These are phyloP conservation scores for Streblospio benedicti DNA, from an alignment of 1,140 invertebrate species.

Conservation along the genomic window DNA sequence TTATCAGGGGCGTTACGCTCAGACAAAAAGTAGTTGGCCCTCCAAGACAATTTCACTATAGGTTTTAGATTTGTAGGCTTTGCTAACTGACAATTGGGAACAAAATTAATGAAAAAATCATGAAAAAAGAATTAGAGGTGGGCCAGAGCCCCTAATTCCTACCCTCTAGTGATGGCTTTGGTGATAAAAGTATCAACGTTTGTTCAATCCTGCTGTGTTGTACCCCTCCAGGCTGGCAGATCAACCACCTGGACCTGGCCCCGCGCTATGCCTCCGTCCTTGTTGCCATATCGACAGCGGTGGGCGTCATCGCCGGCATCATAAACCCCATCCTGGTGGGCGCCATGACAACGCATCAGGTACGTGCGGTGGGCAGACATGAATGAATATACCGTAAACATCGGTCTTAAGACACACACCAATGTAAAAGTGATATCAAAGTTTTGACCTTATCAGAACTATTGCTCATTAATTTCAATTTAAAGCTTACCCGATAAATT, in stretches of 20 bases:
- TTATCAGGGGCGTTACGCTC: too few species aligned
- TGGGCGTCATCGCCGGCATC: slow-evolving; percentile 30
- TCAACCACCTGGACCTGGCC: slow-evolving; percentile 38
- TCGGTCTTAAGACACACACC: background rate
- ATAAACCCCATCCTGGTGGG: slow-evolving; percentile 30
- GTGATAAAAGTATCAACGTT: too few species aligned
- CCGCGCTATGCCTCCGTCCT: slow-evolving; percentile 30
- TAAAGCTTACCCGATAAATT: too few species aligned
- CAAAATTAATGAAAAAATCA: too few species aligned
- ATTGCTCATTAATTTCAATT: background rate
- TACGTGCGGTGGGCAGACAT: slow-evolving; percentile 2
- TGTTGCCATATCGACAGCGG: slow-evolving; percentile 28
- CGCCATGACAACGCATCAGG: slow-evolving; percentile 26
- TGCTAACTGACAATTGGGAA: too few species aligned
- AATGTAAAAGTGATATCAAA: background rate
- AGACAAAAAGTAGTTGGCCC: too few species aligned
- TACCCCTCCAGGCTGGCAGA: slow-evolving; percentile 35
- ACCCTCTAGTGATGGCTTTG: too few species aligned
- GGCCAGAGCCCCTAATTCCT: too few species aligned
- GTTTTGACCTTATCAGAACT: background rate
- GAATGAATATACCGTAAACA: background rate
- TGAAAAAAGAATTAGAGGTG: too few species aligned
- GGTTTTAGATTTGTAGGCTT: too few species aligned
- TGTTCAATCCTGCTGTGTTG: too few species aligned
- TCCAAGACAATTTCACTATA: too few species aligned